These are phyloP conservation scores for Liolophura sinensis DNA, from an alignment of 1,140 invertebrate species.

Conservation along the genomic window DNA sequence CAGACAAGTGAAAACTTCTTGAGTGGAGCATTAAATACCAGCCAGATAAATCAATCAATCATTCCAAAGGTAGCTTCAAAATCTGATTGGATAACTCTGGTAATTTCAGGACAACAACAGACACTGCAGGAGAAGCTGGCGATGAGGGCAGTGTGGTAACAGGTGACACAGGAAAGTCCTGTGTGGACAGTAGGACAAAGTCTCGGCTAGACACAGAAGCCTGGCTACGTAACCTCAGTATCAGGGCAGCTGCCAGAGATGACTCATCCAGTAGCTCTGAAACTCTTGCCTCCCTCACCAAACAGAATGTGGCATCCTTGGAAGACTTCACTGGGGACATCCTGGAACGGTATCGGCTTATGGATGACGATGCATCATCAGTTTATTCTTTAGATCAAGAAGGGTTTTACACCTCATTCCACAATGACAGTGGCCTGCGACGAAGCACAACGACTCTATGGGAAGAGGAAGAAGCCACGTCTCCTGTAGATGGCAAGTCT, in stretches of 20 bases:
- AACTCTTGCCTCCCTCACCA: constrained; percentile 33
- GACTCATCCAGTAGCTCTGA: constrained; percentile 35
- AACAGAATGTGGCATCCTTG: constrained; percentile 42
- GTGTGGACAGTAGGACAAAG: constrained; percentile 30
- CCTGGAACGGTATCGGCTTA: constrained; percentile 14
- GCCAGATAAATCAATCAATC: too few relatives aligned
- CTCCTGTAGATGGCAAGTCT: constrained; percentile 27
- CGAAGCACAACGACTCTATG: constrained; percentile 36
- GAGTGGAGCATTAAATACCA: too few relatives aligned
- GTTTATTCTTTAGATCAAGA: constrained; percentile 95
- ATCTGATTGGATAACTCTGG: too few relatives aligned
- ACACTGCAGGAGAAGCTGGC: constrained; percentile 32
- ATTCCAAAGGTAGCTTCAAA: too few relatives aligned
- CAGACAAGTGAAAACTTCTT: too few relatives aligned
- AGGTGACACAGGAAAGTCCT: constrained; percentile 30
- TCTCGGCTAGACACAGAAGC: constrained; percentile 35
- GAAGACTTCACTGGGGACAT: constrained; percentile 17
- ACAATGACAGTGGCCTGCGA: constrained; percentile 86
- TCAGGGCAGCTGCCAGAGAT: constrained; percentile 32
- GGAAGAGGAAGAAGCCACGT: constrained; percentile 22
- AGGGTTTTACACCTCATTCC: constrained; percentile 96
- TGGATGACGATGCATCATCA: constrained; percentile 86
- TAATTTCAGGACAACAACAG: constrained; percentile 21
- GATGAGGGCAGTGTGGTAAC: constrained; percentile 36
- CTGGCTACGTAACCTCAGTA: constrained; percentile 40